These are phyloP conservation scores for Psilanteris sp. DNA, from an alignment of 1,140 invertebrate genomes.

Conservation along the genomic window DNA sequence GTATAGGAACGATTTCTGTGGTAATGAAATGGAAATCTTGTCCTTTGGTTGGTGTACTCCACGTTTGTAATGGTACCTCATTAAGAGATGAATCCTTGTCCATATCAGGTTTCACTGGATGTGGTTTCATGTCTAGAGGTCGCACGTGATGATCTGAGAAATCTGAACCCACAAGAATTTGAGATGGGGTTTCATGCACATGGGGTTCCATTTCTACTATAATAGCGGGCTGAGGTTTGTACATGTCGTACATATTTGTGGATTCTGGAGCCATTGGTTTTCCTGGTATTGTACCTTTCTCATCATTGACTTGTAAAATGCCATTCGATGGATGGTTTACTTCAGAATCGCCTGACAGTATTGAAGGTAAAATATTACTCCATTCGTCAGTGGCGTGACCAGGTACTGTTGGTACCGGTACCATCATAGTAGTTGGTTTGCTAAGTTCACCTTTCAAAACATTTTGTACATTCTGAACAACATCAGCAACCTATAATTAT, in stretches of 20 bases:
- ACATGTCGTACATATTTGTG: constrained; percentile 29
- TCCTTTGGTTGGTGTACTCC: constrained; percentile 31
- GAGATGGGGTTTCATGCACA: constrained; percentile 45
- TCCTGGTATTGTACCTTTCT: constrained; percentile 21
- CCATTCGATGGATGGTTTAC: constrained; percentile 27
- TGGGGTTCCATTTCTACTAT: constrained; percentile 59
- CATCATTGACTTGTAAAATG: constrained; percentile 35
- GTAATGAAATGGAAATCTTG: constrained; percentile 53
- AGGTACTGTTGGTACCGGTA: constrained; percentile 83
- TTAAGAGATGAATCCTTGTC: constrained; percentile 28
- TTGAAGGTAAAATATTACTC: constrained; percentile 88
- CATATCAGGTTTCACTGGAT: constrained; percentile 32
- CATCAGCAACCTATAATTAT: constrained; percentile 83
- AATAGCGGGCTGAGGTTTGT: constrained; percentile 42
- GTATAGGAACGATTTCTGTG: constrained; percentile 36
- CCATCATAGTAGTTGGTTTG: constrained; percentile 81
- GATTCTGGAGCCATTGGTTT: constrained; percentile 22
- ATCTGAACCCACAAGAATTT: constrained; percentile 40
- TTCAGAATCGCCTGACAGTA: constrained; percentile 83
- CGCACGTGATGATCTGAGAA: constrained; percentile 53
- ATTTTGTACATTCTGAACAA: constrained; percentile 89
- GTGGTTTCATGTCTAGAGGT: constrained; percentile 27
- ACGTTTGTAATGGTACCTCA: constrained; percentile 37
- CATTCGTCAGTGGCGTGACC: constrained; percentile 82
- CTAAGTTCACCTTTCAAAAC: constrained; percentile 88